Conservation (phyloP, 2,888 invertebrate genomes). For the Synergus umbraculus region DNA sequence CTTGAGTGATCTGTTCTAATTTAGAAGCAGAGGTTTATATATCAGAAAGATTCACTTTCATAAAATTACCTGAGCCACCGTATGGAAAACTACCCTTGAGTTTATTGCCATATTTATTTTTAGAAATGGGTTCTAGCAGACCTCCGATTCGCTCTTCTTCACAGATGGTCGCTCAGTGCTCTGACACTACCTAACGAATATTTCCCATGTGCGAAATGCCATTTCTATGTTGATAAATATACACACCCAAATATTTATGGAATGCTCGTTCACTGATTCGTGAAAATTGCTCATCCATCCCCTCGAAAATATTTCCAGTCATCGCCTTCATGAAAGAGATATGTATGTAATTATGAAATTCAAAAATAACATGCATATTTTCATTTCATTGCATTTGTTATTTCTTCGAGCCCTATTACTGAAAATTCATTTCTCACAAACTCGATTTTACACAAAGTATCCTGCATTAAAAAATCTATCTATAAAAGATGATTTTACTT, state of each 20-base stretch:
- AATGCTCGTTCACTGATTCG: slow-evolving; percentile 52
- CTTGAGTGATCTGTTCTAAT: slow-evolving; percentile 1
- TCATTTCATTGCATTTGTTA: too few relatives aligned
- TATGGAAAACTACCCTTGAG: slow-evolving; percentile 65
- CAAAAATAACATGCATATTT: too few relatives aligned
- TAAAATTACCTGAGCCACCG: slow-evolving; percentile 20
- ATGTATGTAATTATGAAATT: not conserved
- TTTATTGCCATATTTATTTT: slow-evolving; percentile 66
- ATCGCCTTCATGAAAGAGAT: not conserved
- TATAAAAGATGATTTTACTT: too few relatives aligned
- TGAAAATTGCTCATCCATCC: slow-evolving; percentile 47
- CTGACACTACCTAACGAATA: slow-evolving; percentile 26
- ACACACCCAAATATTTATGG: slow-evolving; percentile 64
- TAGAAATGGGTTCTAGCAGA: slow-evolving; percentile 60
- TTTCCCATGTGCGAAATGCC: slow-evolving; percentile 29
- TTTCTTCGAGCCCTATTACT: too few relatives aligned
- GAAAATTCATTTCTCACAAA: too few relatives aligned
- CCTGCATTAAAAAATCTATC: too few relatives aligned
- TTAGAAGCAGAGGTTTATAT: not conserved
- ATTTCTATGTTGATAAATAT: slow-evolving; percentile 60
- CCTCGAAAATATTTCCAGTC: slow-evolving; percentile 43
- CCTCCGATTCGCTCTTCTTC: slow-evolving; percentile 55
- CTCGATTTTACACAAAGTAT: too few relatives aligned
- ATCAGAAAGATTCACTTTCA: not conserved
- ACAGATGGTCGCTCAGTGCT: slow-evolving; percentile 22